These are phyloP conservation scores for Lithophane ornitopus DNA, from an alignment of 2,888 invertebrate species.

Conservation along the genomic window DNA sequence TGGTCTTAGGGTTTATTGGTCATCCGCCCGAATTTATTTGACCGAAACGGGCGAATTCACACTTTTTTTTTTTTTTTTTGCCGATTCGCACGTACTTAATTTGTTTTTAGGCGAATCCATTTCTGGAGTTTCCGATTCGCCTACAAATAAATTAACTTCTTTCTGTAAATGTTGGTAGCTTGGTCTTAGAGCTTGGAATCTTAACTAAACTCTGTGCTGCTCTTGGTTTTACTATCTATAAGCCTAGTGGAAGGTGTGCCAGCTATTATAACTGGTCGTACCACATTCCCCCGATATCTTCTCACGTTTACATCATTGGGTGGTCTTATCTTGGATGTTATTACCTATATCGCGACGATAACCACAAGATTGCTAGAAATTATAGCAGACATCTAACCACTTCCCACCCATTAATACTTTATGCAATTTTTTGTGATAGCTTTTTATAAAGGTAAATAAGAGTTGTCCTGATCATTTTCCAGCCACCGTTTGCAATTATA, in stretches of 20 bases:
- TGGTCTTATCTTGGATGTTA: slow-evolving; percentile 26
- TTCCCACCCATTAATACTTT: neutral
- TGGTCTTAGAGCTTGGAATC: neutral
- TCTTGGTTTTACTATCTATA: slow-evolving; percentile 2
- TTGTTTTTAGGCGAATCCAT: too few species aligned
- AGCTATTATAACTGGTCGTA: slow-evolving; percentile 26
- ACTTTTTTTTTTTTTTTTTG: too few species aligned
- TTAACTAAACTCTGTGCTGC: neutral
- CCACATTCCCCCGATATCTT: slow-evolving; percentile 48
- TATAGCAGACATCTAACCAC: neutral
- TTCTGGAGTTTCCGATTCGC: too few species aligned
- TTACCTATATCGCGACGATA: slow-evolving; percentile 26
- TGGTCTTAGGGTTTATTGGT: too few species aligned
- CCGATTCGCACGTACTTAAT: too few species aligned
- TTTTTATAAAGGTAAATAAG: neutral
- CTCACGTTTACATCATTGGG: slow-evolving; percentile 39
- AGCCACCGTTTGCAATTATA: neutral
- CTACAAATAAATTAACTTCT: too few species aligned
- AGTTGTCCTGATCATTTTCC: neutral
- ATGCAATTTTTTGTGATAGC: neutral
- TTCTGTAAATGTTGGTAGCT: neutral
- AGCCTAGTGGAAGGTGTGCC: neutral
- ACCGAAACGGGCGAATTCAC: too few species aligned
- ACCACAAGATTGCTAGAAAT: slow-evolving; percentile 26
- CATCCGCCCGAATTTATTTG: too few species aligned